Percentiles rank a stretch among this genome's conserved stretches.
Evolutionary conservation across 2,888 invertebrate species (phyloP).

Genomic region (Meandrusa payeni): DNA sequence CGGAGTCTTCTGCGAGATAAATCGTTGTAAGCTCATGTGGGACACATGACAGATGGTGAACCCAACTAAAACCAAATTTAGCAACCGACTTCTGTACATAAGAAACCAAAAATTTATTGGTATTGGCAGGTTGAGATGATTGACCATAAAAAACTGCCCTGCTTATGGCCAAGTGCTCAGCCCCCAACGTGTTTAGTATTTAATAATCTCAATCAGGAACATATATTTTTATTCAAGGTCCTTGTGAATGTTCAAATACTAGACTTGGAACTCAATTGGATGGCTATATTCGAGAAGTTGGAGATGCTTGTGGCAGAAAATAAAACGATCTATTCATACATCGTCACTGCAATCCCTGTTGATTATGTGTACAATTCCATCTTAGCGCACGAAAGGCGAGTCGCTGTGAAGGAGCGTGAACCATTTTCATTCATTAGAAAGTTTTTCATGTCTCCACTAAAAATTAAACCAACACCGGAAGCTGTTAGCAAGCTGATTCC

Average conservation of each 20-base stretch:
- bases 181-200: too few species aligned
- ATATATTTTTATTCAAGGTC: conserved; percentile 42
- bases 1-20: too few species aligned
- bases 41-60: too few species aligned
- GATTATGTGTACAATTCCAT: conserved; percentile 63
- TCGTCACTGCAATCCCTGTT: conserved; percentile 55
- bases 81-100: too few species aligned
- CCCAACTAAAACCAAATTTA: too few species aligned
- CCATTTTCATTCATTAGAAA: conserved; percentile 33
- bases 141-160: too few species aligned
- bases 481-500: conserved; percentile 34
- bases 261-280: conserved; percentile 48
- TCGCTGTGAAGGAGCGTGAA: conserved; percentile 33
- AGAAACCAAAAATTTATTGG: too few species aligned
- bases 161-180: too few species aligned
- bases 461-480: conserved; percentile 34
- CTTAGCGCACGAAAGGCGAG: conserved; percentile 37
- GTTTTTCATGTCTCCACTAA: conserved; percentile 32
- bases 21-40: too few species aligned
- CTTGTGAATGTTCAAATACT: conserved; percentile 62
- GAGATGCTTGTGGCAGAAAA: conserved; percentile 47
- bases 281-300: conserved; percentile 53
- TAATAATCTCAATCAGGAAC: too few species aligned
- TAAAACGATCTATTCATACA: conserved; percentile 55
- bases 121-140: too few species aligned